phyloP scores from a whole-genome alignment of 2,888 invertebrate species.

The Sceliomorpha sp. region DNA sequence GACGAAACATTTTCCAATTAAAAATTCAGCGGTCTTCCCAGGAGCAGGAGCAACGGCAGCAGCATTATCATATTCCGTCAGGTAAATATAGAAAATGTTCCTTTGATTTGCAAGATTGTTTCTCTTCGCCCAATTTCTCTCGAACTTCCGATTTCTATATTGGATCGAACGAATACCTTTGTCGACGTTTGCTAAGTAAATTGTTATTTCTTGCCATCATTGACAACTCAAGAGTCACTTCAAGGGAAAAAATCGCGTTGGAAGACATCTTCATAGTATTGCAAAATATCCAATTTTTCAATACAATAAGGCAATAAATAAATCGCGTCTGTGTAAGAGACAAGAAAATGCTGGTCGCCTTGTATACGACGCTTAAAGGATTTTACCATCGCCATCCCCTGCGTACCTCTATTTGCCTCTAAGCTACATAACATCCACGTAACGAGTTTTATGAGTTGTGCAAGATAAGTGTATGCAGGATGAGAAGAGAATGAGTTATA shows the following conservation, averaged over 20 bases:
- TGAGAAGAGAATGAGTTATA: slow-evolving; percentile 57
- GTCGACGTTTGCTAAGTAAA: background rate
- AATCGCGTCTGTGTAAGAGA: slow-evolving; percentile 13
- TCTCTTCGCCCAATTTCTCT: slow-evolving; percentile 14
- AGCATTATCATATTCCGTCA: slow-evolving; percentile 28
- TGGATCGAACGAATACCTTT: too few species aligned
- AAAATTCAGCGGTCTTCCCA: slow-evolving; percentile 4
- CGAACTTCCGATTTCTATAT: too few species aligned
- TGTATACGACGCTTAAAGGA: slow-evolving; percentile 45
- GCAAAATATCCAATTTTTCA: too few species aligned
- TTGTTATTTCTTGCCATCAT: background rate
- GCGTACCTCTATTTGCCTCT: slow-evolving; percentile 45
- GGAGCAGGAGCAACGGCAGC: too few species aligned
- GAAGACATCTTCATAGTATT: too few species aligned
- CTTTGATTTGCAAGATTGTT: slow-evolving; percentile 29
- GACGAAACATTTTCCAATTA: slow-evolving; percentile 2
- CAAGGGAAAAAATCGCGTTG: too few species aligned
- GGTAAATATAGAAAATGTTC: slow-evolving; percentile 26
- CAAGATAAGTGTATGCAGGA: slow-evolving; percentile 57
- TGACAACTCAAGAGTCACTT: slow-evolving; percentile 9
- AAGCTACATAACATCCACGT: slow-evolving; percentile 52
- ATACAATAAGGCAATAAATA: too few species aligned
- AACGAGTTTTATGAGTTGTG: slow-evolving; percentile 61
- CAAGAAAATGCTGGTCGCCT: slow-evolving; percentile 38
- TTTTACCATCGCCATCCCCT: slow-evolving; percentile 31